A percentile compares a stretch with the other conserved stretches of the same genome.
Evolutionary conservation across 2,113 vertebrate species (phyloP).

Genomic region (Holacanthus passer): DNA sequence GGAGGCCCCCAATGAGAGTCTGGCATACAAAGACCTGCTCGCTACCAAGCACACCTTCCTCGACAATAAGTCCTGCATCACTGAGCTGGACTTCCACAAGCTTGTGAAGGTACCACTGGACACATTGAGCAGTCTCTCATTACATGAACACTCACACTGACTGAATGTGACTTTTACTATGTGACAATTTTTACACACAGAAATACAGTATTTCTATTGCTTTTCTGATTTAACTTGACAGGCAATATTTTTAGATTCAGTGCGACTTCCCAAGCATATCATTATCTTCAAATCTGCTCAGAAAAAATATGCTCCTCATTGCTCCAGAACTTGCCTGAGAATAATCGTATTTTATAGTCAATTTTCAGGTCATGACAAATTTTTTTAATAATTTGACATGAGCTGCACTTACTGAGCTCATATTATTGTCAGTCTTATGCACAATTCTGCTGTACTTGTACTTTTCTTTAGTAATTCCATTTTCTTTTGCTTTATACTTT

Average conservation of each 20-base stretch:
- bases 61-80: constrained; percentile 84
- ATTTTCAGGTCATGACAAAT: no score
- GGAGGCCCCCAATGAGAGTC: constrained; percentile 85
- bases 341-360: no score
- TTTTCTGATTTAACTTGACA: not conserved
- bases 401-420: no score
- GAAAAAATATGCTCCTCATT: not conserved
- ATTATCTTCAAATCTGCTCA: not conserved
- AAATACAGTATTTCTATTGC: not conserved
- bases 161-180: not conserved
- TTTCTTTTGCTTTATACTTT: not conserved
- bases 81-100: constrained; percentile 71
- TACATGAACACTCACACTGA: not conserved
- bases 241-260: not conserved
- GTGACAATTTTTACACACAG: not conserved
- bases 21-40: constrained; percentile 77
- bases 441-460: not conserved
- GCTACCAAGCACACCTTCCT: constrained; percentile 81
- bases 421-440: no score
- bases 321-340: no score
- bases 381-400: no score
- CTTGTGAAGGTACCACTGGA: constrained; percentile 85
- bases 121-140: not conserved
- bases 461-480: no score
- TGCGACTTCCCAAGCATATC: not conserved